A percentile compares a stretch with the other conserved stretches of the same genome.
Evolutionary conservation across 2,113 vertebrate genomes (phyloP).

Genomic region (Vulpes ferrilata): DNA sequence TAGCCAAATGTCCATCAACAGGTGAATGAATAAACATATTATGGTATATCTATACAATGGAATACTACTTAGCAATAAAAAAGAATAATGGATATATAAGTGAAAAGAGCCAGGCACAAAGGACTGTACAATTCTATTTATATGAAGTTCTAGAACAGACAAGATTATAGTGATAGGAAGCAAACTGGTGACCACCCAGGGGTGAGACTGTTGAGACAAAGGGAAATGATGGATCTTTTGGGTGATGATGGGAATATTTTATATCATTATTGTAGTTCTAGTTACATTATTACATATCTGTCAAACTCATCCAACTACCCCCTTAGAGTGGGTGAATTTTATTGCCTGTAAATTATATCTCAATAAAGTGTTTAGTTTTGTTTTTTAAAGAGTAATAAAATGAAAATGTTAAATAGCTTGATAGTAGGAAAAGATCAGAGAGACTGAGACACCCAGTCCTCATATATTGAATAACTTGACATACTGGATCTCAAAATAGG

Average conservation of each 20-base stretch:
- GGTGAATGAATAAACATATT: slow-evolving; percentile 38
- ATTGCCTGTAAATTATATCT: slow-evolving; percentile 18
- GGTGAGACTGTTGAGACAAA: neutral
- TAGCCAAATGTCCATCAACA: slow-evolving; percentile 53
- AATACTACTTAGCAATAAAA: slow-evolving; percentile 57
- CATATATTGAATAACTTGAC: neutral
- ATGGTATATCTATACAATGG: slow-evolving; percentile 43
- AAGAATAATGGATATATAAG: slow-evolving; percentile 45
- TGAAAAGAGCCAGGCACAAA: slow-evolving; percentile 40
- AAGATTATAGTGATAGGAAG: slow-evolving; percentile 48
- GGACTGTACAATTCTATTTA: slow-evolving; percentile 55
- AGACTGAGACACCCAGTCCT: neutral
- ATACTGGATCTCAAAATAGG: neutral
- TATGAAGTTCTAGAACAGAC: slow-evolving; percentile 57
- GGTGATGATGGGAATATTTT: neutral
- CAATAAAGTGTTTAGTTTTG: neutral
- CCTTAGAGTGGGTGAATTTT: neutral
- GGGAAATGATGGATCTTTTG: neutral
- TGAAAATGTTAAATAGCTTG: slow-evolving; percentile 14
- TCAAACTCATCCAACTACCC: slow-evolving; percentile 14
- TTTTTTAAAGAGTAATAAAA: neutral
- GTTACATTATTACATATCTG: neutral
- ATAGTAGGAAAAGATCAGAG: slow-evolving; percentile 17
- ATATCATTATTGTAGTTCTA: neutral
- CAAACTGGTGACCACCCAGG: neutral